Evolutionary conservation across 2,797 vertebrate genomes (phyloP).

Genomic region (Rhabdophis nuchalis): DNA sequence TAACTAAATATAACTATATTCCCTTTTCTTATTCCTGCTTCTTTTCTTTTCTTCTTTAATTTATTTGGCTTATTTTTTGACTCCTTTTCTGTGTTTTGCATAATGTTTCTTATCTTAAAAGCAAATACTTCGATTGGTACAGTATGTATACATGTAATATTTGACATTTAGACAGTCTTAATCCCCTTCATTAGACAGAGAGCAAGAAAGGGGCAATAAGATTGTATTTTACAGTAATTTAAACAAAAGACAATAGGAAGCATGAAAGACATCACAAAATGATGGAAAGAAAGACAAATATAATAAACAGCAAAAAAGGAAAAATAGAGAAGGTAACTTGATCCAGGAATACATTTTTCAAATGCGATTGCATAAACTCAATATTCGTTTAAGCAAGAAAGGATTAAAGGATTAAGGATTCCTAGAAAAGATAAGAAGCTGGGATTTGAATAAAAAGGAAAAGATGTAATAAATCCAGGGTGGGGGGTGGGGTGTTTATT

Average conservation of each 20-base stretch:
- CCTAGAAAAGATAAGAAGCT: neutral
- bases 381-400: neutral
- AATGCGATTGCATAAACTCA: neutral
- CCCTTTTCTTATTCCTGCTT: neutral
- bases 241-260: neutral
- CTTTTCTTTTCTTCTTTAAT: neutral
- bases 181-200: neutral
- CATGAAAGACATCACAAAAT: neutral
- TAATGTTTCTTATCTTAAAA: neutral
- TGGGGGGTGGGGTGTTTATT: neutral
- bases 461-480: neutral
- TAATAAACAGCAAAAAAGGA: neutral
- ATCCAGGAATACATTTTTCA: neutral
- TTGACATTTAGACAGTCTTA: neutral
- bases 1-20: neutral
- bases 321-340: neutral
- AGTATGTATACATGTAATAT: neutral
- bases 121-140: neutral
- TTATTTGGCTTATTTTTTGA: neutral
- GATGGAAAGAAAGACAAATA: neutral
- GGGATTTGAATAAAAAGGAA: neutral
- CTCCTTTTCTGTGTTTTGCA: neutral
- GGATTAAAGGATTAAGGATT: neutral
- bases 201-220: neutral
- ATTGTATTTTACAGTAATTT: neutral